Evolutionary conservation across 2,113 vertebrate species (phyloP).

Genomic region (Ictidomys tridecemlineatus): DNA sequence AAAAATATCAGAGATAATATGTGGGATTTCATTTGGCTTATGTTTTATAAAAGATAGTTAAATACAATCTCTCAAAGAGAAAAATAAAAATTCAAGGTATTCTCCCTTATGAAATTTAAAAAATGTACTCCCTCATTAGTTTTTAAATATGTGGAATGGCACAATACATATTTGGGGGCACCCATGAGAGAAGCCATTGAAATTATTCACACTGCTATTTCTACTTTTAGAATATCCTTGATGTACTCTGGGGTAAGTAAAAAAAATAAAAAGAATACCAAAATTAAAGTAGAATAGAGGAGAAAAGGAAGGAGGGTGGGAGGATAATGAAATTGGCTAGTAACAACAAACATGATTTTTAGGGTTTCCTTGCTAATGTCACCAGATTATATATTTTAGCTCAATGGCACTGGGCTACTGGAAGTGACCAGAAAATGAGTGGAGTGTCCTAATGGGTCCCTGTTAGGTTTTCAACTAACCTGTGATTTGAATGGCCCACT

Average conservation of each 20-base stretch:
- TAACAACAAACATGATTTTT: conserved; percentile 71
- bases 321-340: conserved; percentile 33
- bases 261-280: conserved; percentile 16
- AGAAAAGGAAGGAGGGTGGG: conserved; percentile 57
- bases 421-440: conserved; percentile 62
- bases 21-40: neutral
- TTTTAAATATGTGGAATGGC: conserved; percentile 47
- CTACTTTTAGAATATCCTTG: conserved; percentile 59
- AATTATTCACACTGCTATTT: conserved; percentile 54
- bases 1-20: conserved; percentile 13
- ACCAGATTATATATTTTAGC: conserved; percentile 55
- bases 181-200: conserved; percentile 1
- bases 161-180: conserved; percentile 34
- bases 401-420: conserved; percentile 41
- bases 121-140: conserved; percentile 3
- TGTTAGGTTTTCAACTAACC: conserved; percentile 12
- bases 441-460: neutral
- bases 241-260: conserved; percentile 19
- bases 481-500: neutral
- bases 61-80: conserved; percentile 5
- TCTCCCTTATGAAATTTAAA: neutral
- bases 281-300: conserved; percentile 42
- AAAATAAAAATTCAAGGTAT: conserved; percentile 39
- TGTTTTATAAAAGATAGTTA: neutral
- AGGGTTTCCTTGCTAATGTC: conserved; percentile 42